These are phyloP conservation scores for Protomyctophum bolini DNA, from an alignment of 2,113 vertebrate species.

Conservation along the genomic window DNA sequence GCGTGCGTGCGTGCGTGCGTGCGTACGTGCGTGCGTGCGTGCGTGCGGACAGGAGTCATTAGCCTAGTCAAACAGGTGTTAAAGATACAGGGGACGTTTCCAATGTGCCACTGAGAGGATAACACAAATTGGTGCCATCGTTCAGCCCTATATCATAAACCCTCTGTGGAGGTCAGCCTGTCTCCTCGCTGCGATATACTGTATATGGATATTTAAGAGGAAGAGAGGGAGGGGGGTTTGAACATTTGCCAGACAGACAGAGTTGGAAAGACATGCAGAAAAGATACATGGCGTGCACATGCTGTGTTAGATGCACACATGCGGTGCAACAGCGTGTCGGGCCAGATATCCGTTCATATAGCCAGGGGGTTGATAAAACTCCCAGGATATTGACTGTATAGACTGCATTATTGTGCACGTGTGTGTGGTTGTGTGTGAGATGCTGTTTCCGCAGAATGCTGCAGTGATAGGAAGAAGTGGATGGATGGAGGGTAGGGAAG, in stretches of 20 bases:
- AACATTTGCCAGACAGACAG: neutral
- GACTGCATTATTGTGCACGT: neutral
- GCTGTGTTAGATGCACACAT: slow-evolving; percentile 14
- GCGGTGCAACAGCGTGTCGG: neutral
- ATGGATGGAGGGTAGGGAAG: slow-evolving; percentile 56
- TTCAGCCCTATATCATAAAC: slow-evolving; percentile 43
- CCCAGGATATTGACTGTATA: slow-evolving; percentile 15
- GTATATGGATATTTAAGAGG: neutral
- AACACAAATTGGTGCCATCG: slow-evolving; percentile 55
- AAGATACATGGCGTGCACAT: slow-evolving; percentile 25
- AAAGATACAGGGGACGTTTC: slow-evolving; percentile 54
- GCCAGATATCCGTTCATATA: slow-evolving; percentile 22
- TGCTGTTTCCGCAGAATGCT: slow-evolving; percentile 38
- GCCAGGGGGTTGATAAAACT: slow-evolving; percentile 13
- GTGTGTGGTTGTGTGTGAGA: slow-evolving; percentile 19
- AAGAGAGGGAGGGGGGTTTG: neutral
- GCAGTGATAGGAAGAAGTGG: slow-evolving; percentile 44
- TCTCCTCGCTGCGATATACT: neutral
- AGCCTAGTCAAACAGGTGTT: slow-evolving; percentile 68
- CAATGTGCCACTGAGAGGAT: slow-evolving; percentile 47
- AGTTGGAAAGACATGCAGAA: neutral
- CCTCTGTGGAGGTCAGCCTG: slow-evolving; percentile 36
- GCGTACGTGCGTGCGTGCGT: too few relatives aligned
- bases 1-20: too few relatives aligned
- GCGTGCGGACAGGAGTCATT: slow-evolving; percentile 56